These are phyloP conservation scores for Petrocephalus schoutedeni DNA, from an alignment of 2,797 vertebrate genomes.

Conservation along the genomic window DNA sequence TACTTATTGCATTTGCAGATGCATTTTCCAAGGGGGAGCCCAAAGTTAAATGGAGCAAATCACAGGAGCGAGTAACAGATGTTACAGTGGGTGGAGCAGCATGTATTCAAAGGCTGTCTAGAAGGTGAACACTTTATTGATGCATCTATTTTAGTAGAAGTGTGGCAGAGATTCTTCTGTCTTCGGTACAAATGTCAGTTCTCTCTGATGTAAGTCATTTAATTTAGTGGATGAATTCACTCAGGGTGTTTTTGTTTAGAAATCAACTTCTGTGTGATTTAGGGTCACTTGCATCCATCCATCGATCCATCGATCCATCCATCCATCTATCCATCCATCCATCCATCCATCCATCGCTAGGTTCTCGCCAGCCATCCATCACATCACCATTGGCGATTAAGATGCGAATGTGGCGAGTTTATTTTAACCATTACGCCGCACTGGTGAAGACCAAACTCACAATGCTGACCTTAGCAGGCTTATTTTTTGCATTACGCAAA, in stretches of 20 bases:
- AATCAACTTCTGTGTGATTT: background rate
- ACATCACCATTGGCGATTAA: no score
- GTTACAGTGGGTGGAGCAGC: background rate
- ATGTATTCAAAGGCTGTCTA: background rate
- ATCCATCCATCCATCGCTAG: no score
- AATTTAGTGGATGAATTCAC: background rate
- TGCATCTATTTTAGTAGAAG: background rate
- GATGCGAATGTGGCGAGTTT: no score
- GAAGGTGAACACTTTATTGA: background rate
- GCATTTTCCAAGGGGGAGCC: background rate
- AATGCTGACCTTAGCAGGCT: no score
- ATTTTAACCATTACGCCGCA: no score
- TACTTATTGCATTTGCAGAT: background rate
- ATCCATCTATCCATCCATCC: no score
- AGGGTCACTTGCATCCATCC: background rate
- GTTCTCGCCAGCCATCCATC: no score
- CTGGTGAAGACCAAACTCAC: no score
- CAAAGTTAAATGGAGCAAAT: background rate
- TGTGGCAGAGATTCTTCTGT: background rate
- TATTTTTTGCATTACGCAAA: background rate
- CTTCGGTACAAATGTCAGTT: background rate
- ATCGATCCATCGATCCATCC: no score
- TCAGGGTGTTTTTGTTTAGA: background rate
- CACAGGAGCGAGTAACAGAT: background rate
- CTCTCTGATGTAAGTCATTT: background rate